Evolutionary conservation across 2,797 vertebrate genomes (phyloP), one percentile per base, ranked within the genome.

Genomic region (Psittacula derbiana): DNA sequence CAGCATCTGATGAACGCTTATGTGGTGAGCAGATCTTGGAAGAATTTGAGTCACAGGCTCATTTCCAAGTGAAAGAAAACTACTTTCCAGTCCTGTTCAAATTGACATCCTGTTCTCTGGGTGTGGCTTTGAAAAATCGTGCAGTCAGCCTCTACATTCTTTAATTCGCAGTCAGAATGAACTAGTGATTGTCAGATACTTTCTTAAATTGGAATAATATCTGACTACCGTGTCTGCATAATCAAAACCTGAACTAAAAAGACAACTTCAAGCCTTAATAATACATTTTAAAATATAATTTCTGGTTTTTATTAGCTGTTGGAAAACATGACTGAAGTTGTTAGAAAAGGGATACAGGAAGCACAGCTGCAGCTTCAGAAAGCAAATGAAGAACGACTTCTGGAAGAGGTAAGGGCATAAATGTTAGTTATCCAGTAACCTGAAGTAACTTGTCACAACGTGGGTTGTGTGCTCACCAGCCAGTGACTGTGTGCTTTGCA

Each of bases 261-360:
- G 24, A 38, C 18, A 72, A 21, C 46, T 90, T 82, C n/a, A 62
- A 52, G 23, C 58, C 30, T 23, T 86, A 90, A 24, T 88, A 71
- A 67, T 46, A 11, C 27, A 23, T 43, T 36, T 36, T 36, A 25
- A 58, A 7, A 83, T 25, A 70, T 92, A 79, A 73, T 53, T 74
- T 95, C 36, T 83, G 87, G 25, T 81, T 88, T 92, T 93, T 71
- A 58, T 57, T 84, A 99, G 99, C 97, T 99, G 36, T 92, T 99
- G 96, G 99, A 99, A 97, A 99, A 99, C 97, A 99, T 99, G 99
- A 99, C 99, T 0, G 99, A 99, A 95, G 98, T 99, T 46, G 99
- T 99, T 91, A 98, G 98, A 96, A 99, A 98, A 97, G 99, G 99
- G 47, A 99, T 99, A 92, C 97, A 98, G 97, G 99, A 99, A 96